phyloP scores from a whole-genome alignment of 2,888 invertebrate species.

The Microdon myrmicae region DNA sequence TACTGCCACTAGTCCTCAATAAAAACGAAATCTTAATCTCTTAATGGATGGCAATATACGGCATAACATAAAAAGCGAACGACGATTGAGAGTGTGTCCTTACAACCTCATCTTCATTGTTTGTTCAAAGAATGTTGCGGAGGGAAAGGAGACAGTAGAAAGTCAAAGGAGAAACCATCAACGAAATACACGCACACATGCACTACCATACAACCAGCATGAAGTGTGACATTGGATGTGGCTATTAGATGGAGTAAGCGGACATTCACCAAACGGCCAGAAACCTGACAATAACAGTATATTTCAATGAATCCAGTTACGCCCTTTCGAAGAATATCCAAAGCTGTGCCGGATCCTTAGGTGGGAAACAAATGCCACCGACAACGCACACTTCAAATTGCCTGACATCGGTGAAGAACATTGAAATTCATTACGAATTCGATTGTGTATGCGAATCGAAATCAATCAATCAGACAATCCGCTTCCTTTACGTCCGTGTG shows the following conservation, averaged over 20 bases:
- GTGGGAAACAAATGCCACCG: constrained; percentile 3
- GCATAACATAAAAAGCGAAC: constrained; percentile 8
- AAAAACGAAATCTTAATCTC: constrained; percentile 50
- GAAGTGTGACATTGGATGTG: constrained; percentile 39
- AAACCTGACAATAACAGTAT: constrained; percentile 24
- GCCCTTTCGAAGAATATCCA: constrained; percentile 19
- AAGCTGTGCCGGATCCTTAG: constrained; percentile 3
- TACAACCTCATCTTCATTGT: too few species aligned
- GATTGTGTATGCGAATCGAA: constrained; percentile 3
- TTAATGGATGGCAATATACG: constrained; percentile 48
- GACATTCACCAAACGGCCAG: constrained; percentile 32
- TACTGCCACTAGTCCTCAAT: constrained; percentile 29
- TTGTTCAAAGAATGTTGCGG: constrained; percentile 13
- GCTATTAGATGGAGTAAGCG: constrained; percentile 11
- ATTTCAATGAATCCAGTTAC: constrained; percentile 27
- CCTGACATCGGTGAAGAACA: constrained; percentile 5
- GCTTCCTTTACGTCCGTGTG: background rate
- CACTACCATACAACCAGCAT: constrained; percentile 41
- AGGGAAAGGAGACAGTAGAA: constrained; percentile 8
- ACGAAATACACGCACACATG: constrained; percentile 11
- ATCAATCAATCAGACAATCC: constrained; percentile 45
- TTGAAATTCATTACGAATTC: constrained; percentile 15
- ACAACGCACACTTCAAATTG: constrained; percentile 19
- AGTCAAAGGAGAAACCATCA: constrained; percentile 36
- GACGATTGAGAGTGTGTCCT: constrained; percentile 21